phyloP scores from a whole-genome alignment of 2,888 invertebrate species.

The Trichogramma dendrolimi region DNA sequence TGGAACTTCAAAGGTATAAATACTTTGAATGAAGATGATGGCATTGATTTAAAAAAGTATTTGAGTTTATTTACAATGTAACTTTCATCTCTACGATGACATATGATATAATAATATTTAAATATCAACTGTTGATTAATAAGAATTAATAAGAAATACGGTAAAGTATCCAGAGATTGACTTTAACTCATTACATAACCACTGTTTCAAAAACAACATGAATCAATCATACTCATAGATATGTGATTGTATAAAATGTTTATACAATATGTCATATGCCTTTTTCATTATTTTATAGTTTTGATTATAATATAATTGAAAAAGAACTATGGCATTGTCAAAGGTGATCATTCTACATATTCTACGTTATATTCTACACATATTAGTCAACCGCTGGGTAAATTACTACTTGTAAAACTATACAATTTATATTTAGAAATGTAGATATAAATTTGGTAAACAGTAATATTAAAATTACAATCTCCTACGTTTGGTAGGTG shows the following conservation, averaged over 20 bases:
- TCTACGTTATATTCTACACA: no score
- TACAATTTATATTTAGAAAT: conserved; percentile 24
- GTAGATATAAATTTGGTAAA: conserved; percentile 16
- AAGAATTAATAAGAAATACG: not conserved
- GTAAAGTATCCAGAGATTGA: not conserved
- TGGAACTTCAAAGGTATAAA: not conserved
- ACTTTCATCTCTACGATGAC: conserved; percentile 25
- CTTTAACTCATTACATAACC: not conserved
- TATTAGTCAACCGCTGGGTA: no score
- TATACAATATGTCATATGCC: no score
- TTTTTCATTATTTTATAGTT: no score
- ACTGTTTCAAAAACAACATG: not conserved
- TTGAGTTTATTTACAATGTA: conserved; percentile 30
- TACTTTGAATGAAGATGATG: not conserved
- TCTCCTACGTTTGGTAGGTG: conserved; percentile 45
- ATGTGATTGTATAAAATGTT: no score
- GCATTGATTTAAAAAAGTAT: conserved; percentile 28
- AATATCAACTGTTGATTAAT: conserved; percentile 25
- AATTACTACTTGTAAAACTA: no score
- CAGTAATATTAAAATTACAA: conserved; percentile 36
- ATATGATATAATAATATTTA: conserved; percentile 27
- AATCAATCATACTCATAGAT: no score
- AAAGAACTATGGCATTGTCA: no score
- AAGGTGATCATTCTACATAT: no score
- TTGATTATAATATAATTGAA: no score